Evolutionary conservation across 53 echinoderm and acorn worm genomes (phyloP).

Genomic region (Hippasteria phrygiana): DNA sequence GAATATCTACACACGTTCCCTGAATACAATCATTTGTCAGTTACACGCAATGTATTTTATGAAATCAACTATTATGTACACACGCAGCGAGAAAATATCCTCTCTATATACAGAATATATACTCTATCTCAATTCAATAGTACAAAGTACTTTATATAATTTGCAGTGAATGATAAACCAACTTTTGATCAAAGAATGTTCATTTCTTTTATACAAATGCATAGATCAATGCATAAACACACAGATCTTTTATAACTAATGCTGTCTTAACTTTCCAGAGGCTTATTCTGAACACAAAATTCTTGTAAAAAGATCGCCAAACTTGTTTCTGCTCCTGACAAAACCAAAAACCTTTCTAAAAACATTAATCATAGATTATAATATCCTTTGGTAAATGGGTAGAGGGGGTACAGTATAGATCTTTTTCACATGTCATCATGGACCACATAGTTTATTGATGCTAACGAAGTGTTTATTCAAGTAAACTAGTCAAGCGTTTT

Average conservation of each 20-base stretch:
- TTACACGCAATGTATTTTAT: not conserved
- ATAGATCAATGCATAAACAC: slow-evolving; percentile 1
- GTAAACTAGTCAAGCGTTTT: too few relatives aligned
- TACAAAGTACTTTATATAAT: not conserved
- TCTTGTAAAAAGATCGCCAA: not conserved
- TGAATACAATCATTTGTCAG: not conserved
- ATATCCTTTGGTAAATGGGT: too few relatives aligned
- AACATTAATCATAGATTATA: too few relatives aligned
- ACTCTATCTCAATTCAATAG: not conserved
- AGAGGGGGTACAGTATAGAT: too few relatives aligned
- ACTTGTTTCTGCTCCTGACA: not conserved
- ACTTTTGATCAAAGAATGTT: slow-evolving; percentile 2
- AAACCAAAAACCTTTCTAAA: too few relatives aligned
- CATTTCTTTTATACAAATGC: not conserved
- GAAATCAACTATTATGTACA: slow-evolving; percentile 12
- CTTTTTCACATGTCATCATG: too few relatives aligned
- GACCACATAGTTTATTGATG: too few relatives aligned
- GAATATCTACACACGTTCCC: not conserved
- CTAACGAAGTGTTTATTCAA: too few relatives aligned
- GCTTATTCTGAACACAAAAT: not conserved
- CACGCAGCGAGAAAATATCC: not conserved
- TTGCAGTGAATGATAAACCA: not conserved
- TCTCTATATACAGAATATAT: slow-evolving; percentile 16
- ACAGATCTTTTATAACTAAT: not conserved
- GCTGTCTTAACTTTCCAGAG: not conserved